Conservation (phyloP, 2,888 invertebrate species). For the Lithosia quadra region DNA sequence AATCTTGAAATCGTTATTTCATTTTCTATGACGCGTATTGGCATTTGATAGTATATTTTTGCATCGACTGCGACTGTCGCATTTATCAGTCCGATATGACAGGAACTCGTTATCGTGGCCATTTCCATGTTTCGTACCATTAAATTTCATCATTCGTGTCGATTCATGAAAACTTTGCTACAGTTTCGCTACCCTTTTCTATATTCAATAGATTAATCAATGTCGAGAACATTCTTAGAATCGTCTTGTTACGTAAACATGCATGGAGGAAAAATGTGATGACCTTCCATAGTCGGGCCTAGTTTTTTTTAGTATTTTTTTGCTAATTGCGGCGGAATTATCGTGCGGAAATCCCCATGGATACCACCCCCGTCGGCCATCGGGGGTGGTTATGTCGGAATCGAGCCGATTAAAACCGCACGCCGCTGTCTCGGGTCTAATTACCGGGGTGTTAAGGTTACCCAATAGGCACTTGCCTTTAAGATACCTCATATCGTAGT, state of each 20-base stretch:
- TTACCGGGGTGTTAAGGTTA: too few relatives aligned
- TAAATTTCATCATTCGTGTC: constrained; percentile 14
- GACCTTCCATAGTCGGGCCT: neutral
- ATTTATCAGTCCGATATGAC: constrained; percentile 54
- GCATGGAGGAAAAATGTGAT: neutral
- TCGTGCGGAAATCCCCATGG: too few relatives aligned
- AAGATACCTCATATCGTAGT: constrained; percentile 10
- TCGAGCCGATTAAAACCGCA: too few relatives aligned
- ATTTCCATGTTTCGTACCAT: constrained; percentile 47
- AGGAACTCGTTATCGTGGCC: constrained; percentile 65
- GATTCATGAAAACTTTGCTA: constrained; percentile 15
- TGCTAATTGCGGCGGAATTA: too few relatives aligned
- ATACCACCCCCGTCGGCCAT: too few relatives aligned
- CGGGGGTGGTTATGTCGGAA: too few relatives aligned
- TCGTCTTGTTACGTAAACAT: neutral
- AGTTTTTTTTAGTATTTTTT: neutral
- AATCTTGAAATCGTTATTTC: constrained; percentile 34
- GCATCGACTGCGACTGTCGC: constrained; percentile 45
- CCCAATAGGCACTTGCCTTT: neutral
- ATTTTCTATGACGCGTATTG: constrained; percentile 31
- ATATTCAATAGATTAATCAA: neutral
- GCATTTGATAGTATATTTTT: constrained; percentile 49
- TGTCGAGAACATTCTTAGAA: too few relatives aligned
- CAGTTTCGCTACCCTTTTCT: neutral
- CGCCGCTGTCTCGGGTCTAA: too few relatives aligned